Conservation (phyloP, 2,113 vertebrate genomes). For the Nettapus auritus region DNA sequence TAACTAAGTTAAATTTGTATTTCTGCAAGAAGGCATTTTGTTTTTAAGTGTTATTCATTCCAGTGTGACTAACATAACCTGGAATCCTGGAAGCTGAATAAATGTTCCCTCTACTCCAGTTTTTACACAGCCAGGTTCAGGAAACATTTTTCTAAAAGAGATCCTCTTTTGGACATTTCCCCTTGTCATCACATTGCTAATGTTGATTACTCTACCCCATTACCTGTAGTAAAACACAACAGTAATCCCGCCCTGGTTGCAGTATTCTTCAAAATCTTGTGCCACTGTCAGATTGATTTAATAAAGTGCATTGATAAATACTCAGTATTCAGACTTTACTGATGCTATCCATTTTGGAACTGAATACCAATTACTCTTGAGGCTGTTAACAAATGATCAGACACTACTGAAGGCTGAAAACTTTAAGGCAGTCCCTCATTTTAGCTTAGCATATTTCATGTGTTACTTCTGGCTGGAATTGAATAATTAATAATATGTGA, state of each 20-base stretch:
- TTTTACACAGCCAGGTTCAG: neutral
- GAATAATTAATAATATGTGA: neutral
- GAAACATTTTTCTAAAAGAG: neutral
- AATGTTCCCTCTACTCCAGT: neutral
- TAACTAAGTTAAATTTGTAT: neutral
- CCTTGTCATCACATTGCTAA: neutral
- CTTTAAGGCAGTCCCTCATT: neutral
- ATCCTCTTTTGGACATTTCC: neutral
- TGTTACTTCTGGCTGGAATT: neutral
- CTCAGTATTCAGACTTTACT: neutral
- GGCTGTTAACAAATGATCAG: neutral
- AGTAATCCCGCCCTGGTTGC: neutral
- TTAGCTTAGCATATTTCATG: neutral
- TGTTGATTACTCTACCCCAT: neutral
- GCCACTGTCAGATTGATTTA: neutral
- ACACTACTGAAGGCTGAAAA: neutral
- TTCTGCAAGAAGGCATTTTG: neutral
- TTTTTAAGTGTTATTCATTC: neutral
- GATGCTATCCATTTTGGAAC: neutral
- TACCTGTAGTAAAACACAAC: slow-evolving; percentile 22
- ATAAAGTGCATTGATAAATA: neutral
- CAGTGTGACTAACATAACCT: slow-evolving; percentile 29
- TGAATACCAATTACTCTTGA: neutral
- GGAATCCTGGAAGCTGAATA: slow-evolving; percentile 25
- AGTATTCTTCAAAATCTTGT: neutral